Percentiles rank a stretch among this genome's conserved stretches.
These are phyloP conservation scores for Anodontia alba DNA, from an alignment of 2,888 invertebrate genomes.

Conservation along the genomic window DNA sequence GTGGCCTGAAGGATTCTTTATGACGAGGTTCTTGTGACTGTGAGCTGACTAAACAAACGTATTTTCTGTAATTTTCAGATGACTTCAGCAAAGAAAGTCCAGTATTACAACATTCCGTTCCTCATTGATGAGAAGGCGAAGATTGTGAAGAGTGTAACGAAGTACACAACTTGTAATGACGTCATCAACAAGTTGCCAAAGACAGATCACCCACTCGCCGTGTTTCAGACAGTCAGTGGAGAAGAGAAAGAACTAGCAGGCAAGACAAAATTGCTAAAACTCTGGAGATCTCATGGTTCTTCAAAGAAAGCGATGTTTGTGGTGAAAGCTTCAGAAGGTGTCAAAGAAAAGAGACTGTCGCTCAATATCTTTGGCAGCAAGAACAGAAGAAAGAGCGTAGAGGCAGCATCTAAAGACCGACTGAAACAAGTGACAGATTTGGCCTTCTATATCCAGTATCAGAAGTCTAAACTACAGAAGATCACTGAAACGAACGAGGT, in stretches of 20 bases:
- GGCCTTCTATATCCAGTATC: slow-evolving; percentile 41
- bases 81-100: slow-evolving; percentile 30
- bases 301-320: slow-evolving; percentile 47
- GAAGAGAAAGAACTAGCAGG: slow-evolving; percentile 41
- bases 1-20: too few relatives aligned
- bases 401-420: neutral
- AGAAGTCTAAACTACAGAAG: slow-evolving; percentile 39
- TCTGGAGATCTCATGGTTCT: slow-evolving; percentile 42
- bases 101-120: slow-evolving; percentile 47
- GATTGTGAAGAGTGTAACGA: slow-evolving; percentile 49
- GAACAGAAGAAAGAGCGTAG: neutral
- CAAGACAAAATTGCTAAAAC: slow-evolving; percentile 46
- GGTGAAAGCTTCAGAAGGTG: slow-evolving; percentile 33
- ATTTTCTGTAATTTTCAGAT: slow-evolving; percentile 48
- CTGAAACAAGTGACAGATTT: slow-evolving; percentile 54
- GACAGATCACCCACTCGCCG: slow-evolving; percentile 30
- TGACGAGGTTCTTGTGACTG: too few relatives aligned
- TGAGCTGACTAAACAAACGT: neutral
- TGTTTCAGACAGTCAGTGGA: slow-evolving; percentile 44
- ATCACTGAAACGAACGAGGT: neutral
- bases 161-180: slow-evolving; percentile 54
- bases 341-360: slow-evolving; percentile 19
- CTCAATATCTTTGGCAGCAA: slow-evolving; percentile 25
- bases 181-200: slow-evolving; percentile 54
- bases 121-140: slow-evolving; percentile 40